Base-by-base conservation (phyloP, 2,888 invertebrate species). In the Apotomis capreana region DNA sequence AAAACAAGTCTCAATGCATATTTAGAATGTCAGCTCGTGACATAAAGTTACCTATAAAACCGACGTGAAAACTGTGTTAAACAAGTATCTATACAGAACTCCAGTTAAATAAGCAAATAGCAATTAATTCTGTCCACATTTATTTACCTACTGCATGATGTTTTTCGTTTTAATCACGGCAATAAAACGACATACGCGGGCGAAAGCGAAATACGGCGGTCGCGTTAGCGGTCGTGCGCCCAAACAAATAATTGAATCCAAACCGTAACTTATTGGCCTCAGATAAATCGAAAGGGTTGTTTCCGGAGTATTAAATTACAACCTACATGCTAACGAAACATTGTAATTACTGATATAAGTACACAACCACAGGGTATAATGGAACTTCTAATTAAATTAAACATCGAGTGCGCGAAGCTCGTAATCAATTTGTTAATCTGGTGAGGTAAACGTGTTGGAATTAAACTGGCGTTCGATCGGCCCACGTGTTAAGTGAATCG, bases 181-280 rank as follows among this genome's bases (percentile, higher is more conserved):
- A 76, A 76, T 80, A 79, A 80, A 81, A 79, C 78, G 76, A 72
- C 75, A 75, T 75, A 75, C 77, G 77, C 75, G 69, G 75, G 57
- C 72, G 72, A 74, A 76, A 76, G 74, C 69, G 68, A 77, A 76
- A 78, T 64, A 75, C 69, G 60, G 69, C 76, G 77, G 74, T 68
- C 72, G 72, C 73, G 70, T 72, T 75, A 77, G 78, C 75, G 76
- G 76, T 69, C 77, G 77, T 75, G 75, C 70, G 74, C 54, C 70
- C 78, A 80, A 84, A 83, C 80, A 83, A 84, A 84, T 83, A 83
- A 79, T 81, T 80, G 79, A 79, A 78, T 77, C 77, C 70, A 73
- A 69, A 73, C 67, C 72, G 76, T 78, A 78, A 79, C 76, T 79
- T 80, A 80, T 79, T 78, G 81, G 62, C 78, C 76, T 75, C 78